Base-by-base conservation (phyloP, 2,797 vertebrate genomes). In the Melanotaenia maccullochi region DNA sequence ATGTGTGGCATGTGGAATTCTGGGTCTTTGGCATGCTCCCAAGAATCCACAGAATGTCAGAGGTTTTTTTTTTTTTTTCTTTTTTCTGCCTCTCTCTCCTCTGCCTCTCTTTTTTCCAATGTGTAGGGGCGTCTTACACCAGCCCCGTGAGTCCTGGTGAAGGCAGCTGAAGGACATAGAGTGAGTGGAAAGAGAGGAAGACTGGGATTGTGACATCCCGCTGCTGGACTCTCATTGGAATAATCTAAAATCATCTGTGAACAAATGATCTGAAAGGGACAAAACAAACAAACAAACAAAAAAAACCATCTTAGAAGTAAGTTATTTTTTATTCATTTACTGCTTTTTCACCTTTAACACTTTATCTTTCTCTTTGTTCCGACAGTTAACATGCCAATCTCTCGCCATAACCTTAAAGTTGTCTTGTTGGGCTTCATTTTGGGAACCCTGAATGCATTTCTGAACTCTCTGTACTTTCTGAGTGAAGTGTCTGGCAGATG, bases 1-100 rank as follows among this genome's bases (percentile, higher is more conserved):
- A 96, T 98, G 97, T 96, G 94, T 91, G 88, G 93, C 91, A 95
- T 92, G 94, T 89, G 94, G 96, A 96, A 97, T 96, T 97, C 96
- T 96, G 97, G 96, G 96, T 96, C 90, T 96, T 94, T 97, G 97
- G 97, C 95, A 20, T 20, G 52, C 60, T 87, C 93, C 97, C 97
- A 98, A 95, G 95, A 97, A 98, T 97, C 95, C 78, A 86, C 95
- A 97, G 96, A 97, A 98, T 97, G 97, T 86, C 78, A 92, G 44
- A 47, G 90, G 77, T 61, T 44, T 89, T 91, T 81, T 82, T 91
- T 81, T 82, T 83, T 58, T 75, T 76, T 52, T 56, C 54, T 61
- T 72, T 59, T 54, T 60, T 25, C 68, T 42, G 52, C 54, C 68
- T 13, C 70, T 70, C 68, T 67, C 55, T 32, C 49, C 22, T 58